These are phyloP conservation scores for Oligia strigilis DNA, from an alignment of 2,888 invertebrate genomes.

Conservation along the genomic window DNA sequence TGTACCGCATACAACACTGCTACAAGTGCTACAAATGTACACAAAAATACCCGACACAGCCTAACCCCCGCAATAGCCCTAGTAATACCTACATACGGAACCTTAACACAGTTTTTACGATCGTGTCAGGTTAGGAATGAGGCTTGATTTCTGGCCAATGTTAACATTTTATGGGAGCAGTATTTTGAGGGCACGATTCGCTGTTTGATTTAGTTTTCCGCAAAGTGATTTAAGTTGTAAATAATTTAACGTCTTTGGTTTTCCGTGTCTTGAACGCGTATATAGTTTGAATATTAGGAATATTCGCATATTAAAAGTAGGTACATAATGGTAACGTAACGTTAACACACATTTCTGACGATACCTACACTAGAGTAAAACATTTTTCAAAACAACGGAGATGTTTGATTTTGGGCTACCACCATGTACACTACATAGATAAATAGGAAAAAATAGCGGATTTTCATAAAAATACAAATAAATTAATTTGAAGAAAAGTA, in stretches of 20 bases:
- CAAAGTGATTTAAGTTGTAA: too few relatives aligned
- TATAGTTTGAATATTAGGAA: background rate
- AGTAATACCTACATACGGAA: conserved; percentile 10
- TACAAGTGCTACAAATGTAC: background rate
- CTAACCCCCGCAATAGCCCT: conserved; percentile 1
- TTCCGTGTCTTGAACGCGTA: background rate
- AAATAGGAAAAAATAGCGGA: too few relatives aligned
- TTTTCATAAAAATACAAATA: too few relatives aligned
- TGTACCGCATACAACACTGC: background rate
- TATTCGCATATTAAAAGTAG: background rate
- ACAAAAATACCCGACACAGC: background rate
- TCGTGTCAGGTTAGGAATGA: conserved; percentile 18
- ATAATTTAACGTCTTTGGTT: too few relatives aligned
- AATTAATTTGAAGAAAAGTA: too few relatives aligned
- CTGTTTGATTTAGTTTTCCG: conserved; percentile 2
- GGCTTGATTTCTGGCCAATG: conserved; percentile 37
- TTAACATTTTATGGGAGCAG: conserved; percentile 43
- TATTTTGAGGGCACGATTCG: conserved; percentile 11
- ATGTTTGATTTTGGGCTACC: too few relatives aligned
- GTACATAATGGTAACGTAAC: too few relatives aligned
- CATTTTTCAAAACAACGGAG: too few relatives aligned
- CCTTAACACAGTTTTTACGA: conserved; percentile 42
- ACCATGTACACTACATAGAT: too few relatives aligned
- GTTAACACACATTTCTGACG: too few relatives aligned
- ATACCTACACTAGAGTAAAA: too few relatives aligned